phyloP scores from a whole-genome alignment of 2,797 vertebrate species.

The Furcifer pardalis region DNA sequence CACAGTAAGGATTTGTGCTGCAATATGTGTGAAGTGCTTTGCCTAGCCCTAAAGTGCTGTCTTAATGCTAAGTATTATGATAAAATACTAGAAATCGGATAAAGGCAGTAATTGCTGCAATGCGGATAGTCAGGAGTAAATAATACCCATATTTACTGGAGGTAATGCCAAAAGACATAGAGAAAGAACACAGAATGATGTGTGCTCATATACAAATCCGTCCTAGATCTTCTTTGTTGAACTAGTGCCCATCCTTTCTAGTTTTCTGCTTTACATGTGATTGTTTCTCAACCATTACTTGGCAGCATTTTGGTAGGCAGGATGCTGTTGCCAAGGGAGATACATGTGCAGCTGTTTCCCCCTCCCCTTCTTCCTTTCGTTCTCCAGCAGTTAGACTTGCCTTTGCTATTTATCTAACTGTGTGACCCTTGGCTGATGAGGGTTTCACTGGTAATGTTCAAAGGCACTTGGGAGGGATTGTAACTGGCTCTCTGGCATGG shows the following conservation, averaged over 20 bases:
- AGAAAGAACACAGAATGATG: not conserved
- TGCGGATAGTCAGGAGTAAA: not conserved
- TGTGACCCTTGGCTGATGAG: conserved; percentile 58
- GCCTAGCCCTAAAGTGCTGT: not conserved
- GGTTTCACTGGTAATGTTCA: conserved; percentile 53
- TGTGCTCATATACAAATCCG: not conserved
- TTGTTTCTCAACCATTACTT: conserved; percentile 57
- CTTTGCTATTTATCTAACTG: conserved; percentile 59
- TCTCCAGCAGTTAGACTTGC: conserved; percentile 61
- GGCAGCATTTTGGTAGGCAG: conserved; percentile 67
- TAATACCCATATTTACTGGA: not conserved
- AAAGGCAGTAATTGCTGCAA: not conserved
- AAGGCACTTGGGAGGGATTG: conserved; percentile 43
- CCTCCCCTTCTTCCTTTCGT: conserved; percentile 21
- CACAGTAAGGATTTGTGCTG: not conserved
- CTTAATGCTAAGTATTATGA: not conserved
- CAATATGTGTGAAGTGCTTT: not conserved
- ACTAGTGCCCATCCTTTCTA: conserved; percentile 43
- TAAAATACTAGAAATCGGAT: not conserved
- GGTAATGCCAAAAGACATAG: not conserved
- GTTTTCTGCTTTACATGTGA: conserved; percentile 48
- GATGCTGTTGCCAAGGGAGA: conserved; percentile 73
- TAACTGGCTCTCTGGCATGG: conserved; percentile 47
- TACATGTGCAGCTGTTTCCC: conserved; percentile 63
- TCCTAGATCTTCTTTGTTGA: not conserved